These are phyloP conservation scores for Eulemur mongoz DNA, from an alignment of 2,797 vertebrate genomes.

Conservation along the genomic window DNA sequence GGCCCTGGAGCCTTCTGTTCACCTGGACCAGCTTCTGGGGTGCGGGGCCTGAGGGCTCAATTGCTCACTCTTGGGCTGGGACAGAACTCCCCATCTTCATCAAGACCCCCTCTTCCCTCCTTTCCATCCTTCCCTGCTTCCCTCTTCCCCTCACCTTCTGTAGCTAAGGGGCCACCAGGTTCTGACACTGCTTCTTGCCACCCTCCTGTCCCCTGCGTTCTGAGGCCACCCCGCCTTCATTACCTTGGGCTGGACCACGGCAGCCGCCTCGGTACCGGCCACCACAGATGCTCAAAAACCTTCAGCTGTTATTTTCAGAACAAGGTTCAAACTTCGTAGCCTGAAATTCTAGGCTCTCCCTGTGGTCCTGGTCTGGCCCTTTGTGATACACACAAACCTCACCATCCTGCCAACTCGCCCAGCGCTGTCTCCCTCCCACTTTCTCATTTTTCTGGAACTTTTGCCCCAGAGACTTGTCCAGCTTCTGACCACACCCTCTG, in stretches of 20 bases:
- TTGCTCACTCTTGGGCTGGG: not conserved
- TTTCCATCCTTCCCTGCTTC: not conserved
- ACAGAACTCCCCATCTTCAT: rapidly evolving
- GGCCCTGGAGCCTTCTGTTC: rapidly evolving
- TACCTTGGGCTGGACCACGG: rapidly evolving
- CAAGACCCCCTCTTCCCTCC: rapidly evolving
- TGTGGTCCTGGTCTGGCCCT: rapidly evolving
- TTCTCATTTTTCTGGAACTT: not conserved
- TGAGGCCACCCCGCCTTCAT: rapidly evolving
- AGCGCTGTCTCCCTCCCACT: rapidly evolving
- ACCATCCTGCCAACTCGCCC: rapidly evolving
- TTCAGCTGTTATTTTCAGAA: not conserved
- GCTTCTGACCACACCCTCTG: not conserved
- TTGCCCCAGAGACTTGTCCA: too few species aligned
- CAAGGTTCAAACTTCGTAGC: not conserved
- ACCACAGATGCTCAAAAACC: not conserved
- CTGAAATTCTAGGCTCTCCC: not conserved
- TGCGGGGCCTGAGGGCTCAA: rapidly evolving
- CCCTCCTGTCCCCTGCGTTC: rapidly evolving
- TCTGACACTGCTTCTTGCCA: not conserved
- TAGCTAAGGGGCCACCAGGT: not conserved
- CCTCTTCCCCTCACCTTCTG: rapidly evolving
- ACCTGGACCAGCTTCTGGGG: rapidly evolving
- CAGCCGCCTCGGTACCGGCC: not conserved
- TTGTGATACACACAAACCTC: not conserved